Evolutionary conservation across 92 coral and sea anemone species (phyloP).

Genomic region (Siderastrea siderea): DNA sequence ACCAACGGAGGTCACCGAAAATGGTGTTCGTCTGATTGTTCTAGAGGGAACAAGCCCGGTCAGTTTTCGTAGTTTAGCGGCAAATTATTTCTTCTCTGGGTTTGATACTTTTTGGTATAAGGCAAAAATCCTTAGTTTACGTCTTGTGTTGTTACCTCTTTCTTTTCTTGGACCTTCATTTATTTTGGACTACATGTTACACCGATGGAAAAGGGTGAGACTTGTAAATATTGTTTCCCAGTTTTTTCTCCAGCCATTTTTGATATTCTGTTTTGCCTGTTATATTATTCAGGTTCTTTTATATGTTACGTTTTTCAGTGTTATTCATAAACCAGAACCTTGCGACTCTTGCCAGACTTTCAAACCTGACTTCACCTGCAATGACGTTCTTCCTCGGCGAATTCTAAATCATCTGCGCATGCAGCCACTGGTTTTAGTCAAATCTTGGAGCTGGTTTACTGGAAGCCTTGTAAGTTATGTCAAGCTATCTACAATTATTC

Average conservation of each 20-base stretch:
- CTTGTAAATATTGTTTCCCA: too few relatives aligned
- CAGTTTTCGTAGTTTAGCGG: background rate
- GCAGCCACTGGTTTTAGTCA: background rate
- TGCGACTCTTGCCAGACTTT: background rate
- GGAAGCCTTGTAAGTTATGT: background rate
- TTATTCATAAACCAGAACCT: background rate
- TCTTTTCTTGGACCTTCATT: background rate
- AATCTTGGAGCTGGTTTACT: background rate
- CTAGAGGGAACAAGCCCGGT: slow-evolving; percentile 22
- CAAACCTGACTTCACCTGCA: background rate
- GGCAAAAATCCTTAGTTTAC: background rate
- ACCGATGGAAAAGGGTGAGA: background rate
- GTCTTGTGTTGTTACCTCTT: slow-evolving; percentile 1
- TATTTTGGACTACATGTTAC: background rate
- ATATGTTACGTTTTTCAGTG: background rate
- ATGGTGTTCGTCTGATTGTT: slow-evolving; percentile 4
- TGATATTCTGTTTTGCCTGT: background rate
- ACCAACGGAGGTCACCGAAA: background rate
- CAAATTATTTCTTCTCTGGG: background rate
- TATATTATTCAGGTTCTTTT: background rate
- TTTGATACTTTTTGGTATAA: background rate
- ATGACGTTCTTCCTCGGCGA: background rate
- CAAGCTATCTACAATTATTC: background rate
- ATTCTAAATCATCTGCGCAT: background rate
- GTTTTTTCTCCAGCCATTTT: background rate